Base-by-base conservation (phyloP, 2,888 invertebrate genomes). In the Mechanitis mazaeus region DNA sequence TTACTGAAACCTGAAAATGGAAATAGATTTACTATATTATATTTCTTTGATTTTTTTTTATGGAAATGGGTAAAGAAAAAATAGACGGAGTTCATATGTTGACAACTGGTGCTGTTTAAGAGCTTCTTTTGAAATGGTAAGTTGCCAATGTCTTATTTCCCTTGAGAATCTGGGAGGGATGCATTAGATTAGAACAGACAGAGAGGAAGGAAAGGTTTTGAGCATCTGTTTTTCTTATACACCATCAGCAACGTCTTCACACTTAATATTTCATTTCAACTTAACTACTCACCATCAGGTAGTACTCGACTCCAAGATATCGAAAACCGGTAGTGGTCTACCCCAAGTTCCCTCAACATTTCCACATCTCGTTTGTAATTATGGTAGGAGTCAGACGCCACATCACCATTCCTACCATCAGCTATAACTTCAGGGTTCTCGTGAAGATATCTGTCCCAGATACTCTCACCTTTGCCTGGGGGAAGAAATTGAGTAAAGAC, bases 351-450 rank as follows among this genome's bases (percentile, higher is more conserved):
- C n/a, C 83, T 73, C 3, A 91, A 58, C 76, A 91, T 80, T 60
- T 85, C 79, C 2, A 92, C 85, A 61, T 92, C 91, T 46, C 93
- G 89, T 66, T 88, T 83, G 71, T 91, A 92, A 60, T 90, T 87
- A 73, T 93, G 87, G 74, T 94, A 94, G 1, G 93, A 93, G 79
- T 94, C 92, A 35, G 92, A 90, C 0, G 94, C 93, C 0, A 92
- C 79, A 61, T 94, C 93, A 0, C 93, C 94, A 54, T 91, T 93
- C 2, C 84, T 83, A 0, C 83, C 78, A 59, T 82, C 84, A 0
- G 67, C 56, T 57, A 78, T 54, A 2, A 72, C 20, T 0, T 76
- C 74, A 0, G 85, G 84, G n/a, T 79, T 63, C 0, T 68, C 61
- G 64, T 90, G 91, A 5, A 84, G 76, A 66, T 80, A 87, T 12